Evolutionary conservation across 2,113 vertebrate species (phyloP).

Genomic region (Mobula hypostoma): DNA sequence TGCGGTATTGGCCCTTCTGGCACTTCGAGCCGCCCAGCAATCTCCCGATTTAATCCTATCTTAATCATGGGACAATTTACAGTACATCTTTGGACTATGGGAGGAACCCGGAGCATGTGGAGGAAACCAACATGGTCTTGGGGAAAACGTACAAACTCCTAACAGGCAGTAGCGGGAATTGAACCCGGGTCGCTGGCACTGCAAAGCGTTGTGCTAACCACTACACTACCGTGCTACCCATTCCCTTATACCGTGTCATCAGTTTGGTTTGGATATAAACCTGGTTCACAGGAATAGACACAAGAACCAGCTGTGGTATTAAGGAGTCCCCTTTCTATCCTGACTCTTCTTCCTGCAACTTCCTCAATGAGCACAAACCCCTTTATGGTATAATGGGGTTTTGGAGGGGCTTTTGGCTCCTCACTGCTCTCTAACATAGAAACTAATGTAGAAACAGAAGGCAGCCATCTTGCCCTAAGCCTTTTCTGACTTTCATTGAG

Average conservation of each 20-base stretch:
- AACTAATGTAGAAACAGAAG: background rate
- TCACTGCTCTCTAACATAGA: background rate
- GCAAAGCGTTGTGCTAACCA: no score
- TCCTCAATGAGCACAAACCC: background rate
- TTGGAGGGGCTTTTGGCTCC: background rate
- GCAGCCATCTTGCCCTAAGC: background rate
- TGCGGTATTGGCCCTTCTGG: no score
- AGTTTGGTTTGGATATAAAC: background rate
- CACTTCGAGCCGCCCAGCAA: no score
- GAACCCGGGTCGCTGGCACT: no score
- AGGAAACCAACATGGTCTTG: no score
- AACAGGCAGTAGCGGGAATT: no score
- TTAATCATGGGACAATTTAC: no score
- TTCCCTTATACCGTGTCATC: background rate
- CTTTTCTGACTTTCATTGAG: background rate
- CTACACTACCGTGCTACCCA: no score
- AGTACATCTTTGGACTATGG: no score
- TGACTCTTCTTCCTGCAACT: background rate
- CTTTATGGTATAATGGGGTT: background rate
- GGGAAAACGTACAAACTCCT: no score
- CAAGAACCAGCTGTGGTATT: background rate
- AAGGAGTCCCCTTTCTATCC: background rate
- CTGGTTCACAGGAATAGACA: background rate
- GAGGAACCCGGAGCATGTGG: no score
- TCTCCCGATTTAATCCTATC: no score